Conservation (phyloP, 2,113 vertebrate species). For the Psilopsiagon aurifrons region DNA sequence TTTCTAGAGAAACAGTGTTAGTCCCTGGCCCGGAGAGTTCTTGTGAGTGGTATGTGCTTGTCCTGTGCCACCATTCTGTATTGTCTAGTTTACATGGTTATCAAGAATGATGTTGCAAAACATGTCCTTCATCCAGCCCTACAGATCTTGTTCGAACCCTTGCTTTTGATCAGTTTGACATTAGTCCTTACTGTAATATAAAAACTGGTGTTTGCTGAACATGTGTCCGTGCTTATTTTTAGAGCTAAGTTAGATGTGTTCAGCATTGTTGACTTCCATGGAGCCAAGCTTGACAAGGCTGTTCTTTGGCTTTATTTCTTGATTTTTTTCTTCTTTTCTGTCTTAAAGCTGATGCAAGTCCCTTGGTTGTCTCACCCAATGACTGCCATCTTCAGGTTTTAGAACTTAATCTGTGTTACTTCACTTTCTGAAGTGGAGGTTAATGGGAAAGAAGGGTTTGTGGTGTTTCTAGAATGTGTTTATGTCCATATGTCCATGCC, state of each 20-base stretch:
- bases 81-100: not conserved
- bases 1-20: not conserved
- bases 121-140: not conserved
- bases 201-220: not conserved
- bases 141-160: not conserved
- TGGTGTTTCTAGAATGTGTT: not conserved
- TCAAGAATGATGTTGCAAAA: not conserved
- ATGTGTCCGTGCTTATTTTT: not conserved
- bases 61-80: not conserved
- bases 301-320: not conserved
- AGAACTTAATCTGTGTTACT: not conserved
- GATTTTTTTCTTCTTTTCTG: fast-evolving
- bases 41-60: not conserved
- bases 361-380: not conserved
- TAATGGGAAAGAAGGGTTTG: not conserved
- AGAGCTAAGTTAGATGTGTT: not conserved
- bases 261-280: not conserved
- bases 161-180: not conserved
- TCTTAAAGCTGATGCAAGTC: not conserved
- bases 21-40: not conserved
- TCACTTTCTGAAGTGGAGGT: not conserved
- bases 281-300: not conserved
- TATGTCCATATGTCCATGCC: not conserved
- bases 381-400: not conserved
- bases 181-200: not conserved